Base-by-base conservation (phyloP, 2,113 vertebrate species). In the Bettongia penicillata region DNA sequence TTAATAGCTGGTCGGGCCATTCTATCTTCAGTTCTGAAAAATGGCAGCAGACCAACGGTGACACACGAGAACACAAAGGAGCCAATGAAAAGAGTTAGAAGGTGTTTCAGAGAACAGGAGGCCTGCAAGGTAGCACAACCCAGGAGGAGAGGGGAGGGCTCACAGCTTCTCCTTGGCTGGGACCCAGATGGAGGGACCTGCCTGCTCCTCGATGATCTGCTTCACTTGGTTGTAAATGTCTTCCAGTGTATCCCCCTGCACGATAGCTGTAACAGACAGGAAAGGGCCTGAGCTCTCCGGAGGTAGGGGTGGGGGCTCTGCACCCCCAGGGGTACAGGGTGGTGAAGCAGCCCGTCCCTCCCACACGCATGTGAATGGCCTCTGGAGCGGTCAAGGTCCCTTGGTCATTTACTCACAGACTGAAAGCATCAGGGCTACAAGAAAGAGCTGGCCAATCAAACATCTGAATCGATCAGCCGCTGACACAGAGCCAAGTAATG, bases 201-300 rank as follows among this genome's bases (percentile, higher is more conserved):
- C 99, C 97, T 99, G 99, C 93, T 99, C 99, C 98, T 99, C 99
- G 97, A 99, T 99, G 98, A 99, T 99, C 98, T 99, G 99, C 98
- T 99, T 99, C 97, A 99, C 99, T 98, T 99, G 99, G 91, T 99
- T 99, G 98, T 99, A 99, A 98, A 99, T 99, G 98, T 99, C 99
- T 98, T 99, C 99, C 99, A 99, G 98, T 0, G 99, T 99, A 98
- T 99, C 99, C 92, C 99, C 99, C 98, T 99, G 99, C 53, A 99
- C 99, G 95, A 99, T 99, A 94, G 99, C 99, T 99, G 99, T 89
- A 98, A 98, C 90, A 98, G 97, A 43, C n/a, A 43, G n/a, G n/a
- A 84, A 23, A 43, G n/a, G 37, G n/a, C 0, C 5, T 77, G 37
- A 77, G 16, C 3, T 48, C 48, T 3, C 48, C 2, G 48, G 48